Base-by-base conservation (phyloP, 1,140 invertebrate genomes). In the Zaprionus inermis region DNA sequence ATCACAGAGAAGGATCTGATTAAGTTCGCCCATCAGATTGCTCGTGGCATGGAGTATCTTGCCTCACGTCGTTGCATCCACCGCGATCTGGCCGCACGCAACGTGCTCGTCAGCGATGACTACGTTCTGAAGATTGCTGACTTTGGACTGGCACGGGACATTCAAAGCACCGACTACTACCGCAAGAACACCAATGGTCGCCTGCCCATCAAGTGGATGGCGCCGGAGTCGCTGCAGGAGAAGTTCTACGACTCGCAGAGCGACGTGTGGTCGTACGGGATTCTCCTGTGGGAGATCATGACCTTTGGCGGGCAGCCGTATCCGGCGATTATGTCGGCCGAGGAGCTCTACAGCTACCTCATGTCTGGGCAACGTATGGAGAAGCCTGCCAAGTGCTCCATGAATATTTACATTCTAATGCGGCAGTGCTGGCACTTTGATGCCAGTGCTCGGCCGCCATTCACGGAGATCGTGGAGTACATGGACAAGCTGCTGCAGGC, bases 121-220 rank as follows among this genome's bases (percentile, higher is more conserved):
- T 97, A 96, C 89, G 95, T 97, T 14, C 92, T 98, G 72, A 99
- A 99, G 93, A 99, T 99, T 79, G 98, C 98, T 0, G 99, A 99
- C 92, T 99, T 99, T 93, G 99, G 99, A 3, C 94, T 99, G 22
- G 98, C 99, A 0, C 94, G 98, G 79, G 98, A 99, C 91, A 96
- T 99, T 12, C 96, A 98, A 81, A 96, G 96, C 76, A 96, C 98
- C 69, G 98, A 99, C 86, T 99, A 99, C 91, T 99, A 99, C 92
- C 95, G 97, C 64, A 99, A 99, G 93, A 98, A 96, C 51, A 98
- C 97, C 6, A 98, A 99, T 92, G 98, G 98, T 11, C 94, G 97
- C 28, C 92, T 99, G 58, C 98, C 98, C 2, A 97, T 99, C 1
- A 99, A 99, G 93, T 99, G 99, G 99, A 99, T 99, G 99, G 98